Percentiles rank a stretch among this genome's conserved stretches.
Evolutionary conservation across 2,113 vertebrate species (phyloP).

Genomic region (Marcusenius ussheri): DNA sequence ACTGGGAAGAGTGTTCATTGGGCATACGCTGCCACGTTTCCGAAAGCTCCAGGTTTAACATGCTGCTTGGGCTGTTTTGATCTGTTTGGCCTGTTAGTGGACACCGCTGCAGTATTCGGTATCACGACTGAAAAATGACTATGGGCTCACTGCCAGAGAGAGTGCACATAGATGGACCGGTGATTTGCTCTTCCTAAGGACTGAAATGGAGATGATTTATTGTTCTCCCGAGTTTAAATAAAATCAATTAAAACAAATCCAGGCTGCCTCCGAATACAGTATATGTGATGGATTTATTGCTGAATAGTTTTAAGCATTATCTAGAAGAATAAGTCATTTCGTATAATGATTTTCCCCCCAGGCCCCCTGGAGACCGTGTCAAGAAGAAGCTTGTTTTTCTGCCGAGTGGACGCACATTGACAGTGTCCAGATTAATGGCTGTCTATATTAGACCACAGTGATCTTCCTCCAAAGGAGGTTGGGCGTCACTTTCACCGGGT

Average conservation of each 20-base stretch:
- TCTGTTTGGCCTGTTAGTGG: not conserved
- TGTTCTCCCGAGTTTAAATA: not conserved
- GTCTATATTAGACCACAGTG: conserved; percentile 33
- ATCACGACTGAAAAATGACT: not conserved
- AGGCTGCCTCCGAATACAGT: not conserved
- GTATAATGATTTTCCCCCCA: conserved; percentile 18
- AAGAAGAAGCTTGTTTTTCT: conserved; percentile 32
- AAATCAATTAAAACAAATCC: not conserved
- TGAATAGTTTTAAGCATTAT: not conserved
- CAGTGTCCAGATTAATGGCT: conserved; percentile 43
- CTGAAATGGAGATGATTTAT: not conserved
- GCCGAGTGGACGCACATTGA: conserved; percentile 47
- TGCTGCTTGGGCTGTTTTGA: not conserved
- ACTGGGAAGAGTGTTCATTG: not conserved
- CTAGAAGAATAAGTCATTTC: not conserved
- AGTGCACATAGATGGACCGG: not conserved
- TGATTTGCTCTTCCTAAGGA: not conserved
- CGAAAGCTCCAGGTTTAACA: not conserved
- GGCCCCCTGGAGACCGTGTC: conserved; percentile 14
- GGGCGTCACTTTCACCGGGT: not conserved
- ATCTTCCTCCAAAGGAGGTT: not conserved
- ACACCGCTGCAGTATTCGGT: conserved; percentile 14
- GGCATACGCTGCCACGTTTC: not conserved
- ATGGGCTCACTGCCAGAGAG: not conserved
- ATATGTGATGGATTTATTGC: not conserved